Conservation (phyloP, 2,888 invertebrate species). For the Pilophorus perplexus region DNA sequence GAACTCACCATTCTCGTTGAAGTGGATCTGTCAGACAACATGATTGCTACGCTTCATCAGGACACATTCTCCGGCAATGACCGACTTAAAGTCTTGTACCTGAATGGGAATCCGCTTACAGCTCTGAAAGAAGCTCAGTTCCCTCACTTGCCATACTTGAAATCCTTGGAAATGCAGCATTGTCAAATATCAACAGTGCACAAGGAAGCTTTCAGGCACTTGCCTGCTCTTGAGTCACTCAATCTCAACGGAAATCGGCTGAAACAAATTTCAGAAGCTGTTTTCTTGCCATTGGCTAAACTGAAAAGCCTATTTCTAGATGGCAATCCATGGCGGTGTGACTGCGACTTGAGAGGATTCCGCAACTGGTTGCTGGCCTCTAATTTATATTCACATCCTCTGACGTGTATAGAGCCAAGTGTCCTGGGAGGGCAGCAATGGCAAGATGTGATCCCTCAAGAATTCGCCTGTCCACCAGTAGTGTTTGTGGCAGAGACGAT, state of each 20-base stretch:
- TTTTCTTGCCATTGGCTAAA: slow-evolving; percentile 69
- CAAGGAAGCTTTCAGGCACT: slow-evolving; percentile 71
- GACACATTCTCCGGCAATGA: slow-evolving; percentile 83
- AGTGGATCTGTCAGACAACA: slow-evolving; percentile 82
- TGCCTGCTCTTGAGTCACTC: slow-evolving; percentile 70
- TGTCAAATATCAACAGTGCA: slow-evolving; percentile 75
- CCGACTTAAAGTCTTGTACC: slow-evolving; percentile 69
- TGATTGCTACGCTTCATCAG: slow-evolving; percentile 68
- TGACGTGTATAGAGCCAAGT: slow-evolving; percentile 71
- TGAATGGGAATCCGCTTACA: slow-evolving; percentile 79
- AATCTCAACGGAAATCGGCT: slow-evolving; percentile 79
- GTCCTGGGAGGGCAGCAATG: slow-evolving; percentile 68
- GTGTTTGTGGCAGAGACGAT: slow-evolving; percentile 57
- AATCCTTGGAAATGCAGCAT: slow-evolving; percentile 74
- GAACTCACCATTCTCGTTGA: slow-evolving; percentile 82
- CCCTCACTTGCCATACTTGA: slow-evolving; percentile 74
- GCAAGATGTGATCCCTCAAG: slow-evolving; percentile 70
- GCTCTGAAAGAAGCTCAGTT: slow-evolving; percentile 74
- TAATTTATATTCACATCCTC: slow-evolving; percentile 71
- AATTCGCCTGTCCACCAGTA: slow-evolving; percentile 80
- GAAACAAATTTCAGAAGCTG: slow-evolving; percentile 64
- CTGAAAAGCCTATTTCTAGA: slow-evolving; percentile 77
- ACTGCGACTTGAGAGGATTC: slow-evolving; percentile 79
- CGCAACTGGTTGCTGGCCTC: slow-evolving; percentile 79
- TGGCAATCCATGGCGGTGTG: slow-evolving; percentile 87